These are phyloP conservation scores for Probaryconus sp. DNA, from an alignment of 1,140 invertebrate genomes.

Conservation along the genomic window DNA sequence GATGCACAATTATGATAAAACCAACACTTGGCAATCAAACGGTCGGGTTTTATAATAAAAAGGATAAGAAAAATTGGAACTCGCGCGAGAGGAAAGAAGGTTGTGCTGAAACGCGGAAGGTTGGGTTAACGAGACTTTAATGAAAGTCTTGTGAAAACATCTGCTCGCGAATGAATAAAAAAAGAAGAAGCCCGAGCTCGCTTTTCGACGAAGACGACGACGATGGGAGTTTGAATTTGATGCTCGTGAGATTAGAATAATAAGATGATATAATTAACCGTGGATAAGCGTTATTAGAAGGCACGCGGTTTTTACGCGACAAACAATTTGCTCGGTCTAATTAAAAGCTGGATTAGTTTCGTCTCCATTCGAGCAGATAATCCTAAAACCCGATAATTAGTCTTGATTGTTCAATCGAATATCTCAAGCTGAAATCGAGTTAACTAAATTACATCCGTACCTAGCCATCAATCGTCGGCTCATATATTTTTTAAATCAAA, in stretches of 20 bases:
- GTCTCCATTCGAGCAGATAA: background rate
- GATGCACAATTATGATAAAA: constrained; percentile 49
- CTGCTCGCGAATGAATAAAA: constrained; percentile 38
- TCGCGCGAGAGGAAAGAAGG: constrained; percentile 22
- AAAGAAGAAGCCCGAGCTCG: constrained; percentile 5
- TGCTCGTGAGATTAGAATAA: constrained; percentile 14
- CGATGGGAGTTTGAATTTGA: constrained; percentile 15
- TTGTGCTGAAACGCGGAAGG: constrained; percentile 43
- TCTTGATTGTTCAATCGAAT: constrained; percentile 13
- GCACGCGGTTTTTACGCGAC: background rate
- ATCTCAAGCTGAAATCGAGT: constrained; percentile 11
- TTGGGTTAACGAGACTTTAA: constrained; percentile 65
- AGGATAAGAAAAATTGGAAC: constrained; percentile 9
- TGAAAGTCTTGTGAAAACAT: constrained; percentile 60
- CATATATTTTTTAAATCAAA: constrained; percentile 12
- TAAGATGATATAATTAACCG: background rate
- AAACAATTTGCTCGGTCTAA: background rate
- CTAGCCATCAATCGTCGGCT: constrained; percentile 13
- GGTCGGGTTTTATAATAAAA: constrained; percentile 16
- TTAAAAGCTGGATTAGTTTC: constrained; percentile 13
- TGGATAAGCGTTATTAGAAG: constrained; percentile 5
- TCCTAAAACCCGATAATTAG: constrained; percentile 6
- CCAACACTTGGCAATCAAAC: constrained; percentile 44
- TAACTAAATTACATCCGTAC: constrained; percentile 5
- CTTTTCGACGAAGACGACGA: constrained; percentile 34